Base-by-base conservation (phyloP, 2,797 vertebrate species). In the Myotis planiceps region DNA sequence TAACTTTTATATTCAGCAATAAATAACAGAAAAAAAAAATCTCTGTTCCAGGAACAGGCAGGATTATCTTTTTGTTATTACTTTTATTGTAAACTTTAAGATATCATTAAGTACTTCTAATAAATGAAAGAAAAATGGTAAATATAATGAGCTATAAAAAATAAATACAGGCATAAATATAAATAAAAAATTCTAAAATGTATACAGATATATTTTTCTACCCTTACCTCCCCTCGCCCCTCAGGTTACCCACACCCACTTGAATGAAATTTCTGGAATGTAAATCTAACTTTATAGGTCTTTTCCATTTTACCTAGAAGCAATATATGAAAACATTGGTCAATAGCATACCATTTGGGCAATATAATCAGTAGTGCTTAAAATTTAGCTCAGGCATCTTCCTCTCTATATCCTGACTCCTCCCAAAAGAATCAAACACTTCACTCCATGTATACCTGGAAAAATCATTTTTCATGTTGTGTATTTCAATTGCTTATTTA, bases 81-180 rank as follows among this genome's bases (percentile, higher is more conserved):
- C 23, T 85, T 90, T 91, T 29, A 55, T 58, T 53, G 58, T 78
- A 74, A 85, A 58, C n/a, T 96, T 96, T 95, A 95, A 76, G 51
- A 72, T 96, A 65, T 60, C 47, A 78, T 80, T 96, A 96, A 95
- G 65, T 53, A 89, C 8, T 90, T 93, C 16, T 65, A 55, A 45
- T 96, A 91, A 95, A 78, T 75, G 49, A 90, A 97, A 95, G 47
- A 32, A 94, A 92, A 88, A 79, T 86, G 32, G 32, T 90, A 94
- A 95, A 87, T 88, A 80, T 72, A 94, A 90, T 88, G 53, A 88
- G n/a, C 65, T 80, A 1, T 91, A 51, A 74, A 94, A 79, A 95
- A 81, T 7, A 89, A n/a, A 74, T 71, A 32, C 94, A 95, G 21
- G 9, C 45, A 93, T 79, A 93, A 82, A 51, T 53, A 27, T 90